These are phyloP conservation scores for Chymomyza caudatula DNA, from an alignment of 2,888 invertebrate genomes.

Conservation along the genomic window DNA sequence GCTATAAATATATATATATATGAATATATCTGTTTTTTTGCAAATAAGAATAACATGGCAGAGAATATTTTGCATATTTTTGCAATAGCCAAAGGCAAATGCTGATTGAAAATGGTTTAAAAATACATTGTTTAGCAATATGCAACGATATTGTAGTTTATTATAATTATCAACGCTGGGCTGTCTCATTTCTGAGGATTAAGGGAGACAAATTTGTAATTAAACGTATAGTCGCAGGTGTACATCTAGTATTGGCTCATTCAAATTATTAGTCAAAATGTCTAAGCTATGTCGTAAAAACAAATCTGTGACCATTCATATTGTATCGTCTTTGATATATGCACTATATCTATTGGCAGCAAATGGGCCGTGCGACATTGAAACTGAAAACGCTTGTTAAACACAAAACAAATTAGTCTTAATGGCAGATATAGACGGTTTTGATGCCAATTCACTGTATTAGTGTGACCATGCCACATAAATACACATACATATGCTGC, in stretches of 20 bases:
- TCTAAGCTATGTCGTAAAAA: conserved; percentile 19
- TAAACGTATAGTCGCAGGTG: conserved; percentile 66
- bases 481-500: not conserved
- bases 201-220: conserved; percentile 65
- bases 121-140: conserved; percentile 2
- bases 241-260: conserved; percentile 63
- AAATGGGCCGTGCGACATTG: conserved; percentile 10
- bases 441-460: too few species aligned
- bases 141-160: not conserved
- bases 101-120: conserved; percentile 4
- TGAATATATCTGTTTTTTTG: not conserved
- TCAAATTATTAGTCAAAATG: conserved; percentile 55
- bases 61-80: not conserved
- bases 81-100: not conserved
- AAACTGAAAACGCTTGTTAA: conserved; percentile 47
- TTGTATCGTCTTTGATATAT: not conserved
- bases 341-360: not conserved
- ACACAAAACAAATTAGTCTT: conserved; percentile 31
- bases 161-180: conserved; percentile 13
- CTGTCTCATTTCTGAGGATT: conserved; percentile 34
- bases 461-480: conserved; percentile 9
- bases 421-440: conserved; percentile 7
- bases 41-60: not conserved
- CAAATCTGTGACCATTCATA: not conserved
- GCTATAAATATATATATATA: not conserved